phyloP scores from a whole-genome alignment of 2,888 invertebrate genomes.

The Nemotelus nigrinus region DNA sequence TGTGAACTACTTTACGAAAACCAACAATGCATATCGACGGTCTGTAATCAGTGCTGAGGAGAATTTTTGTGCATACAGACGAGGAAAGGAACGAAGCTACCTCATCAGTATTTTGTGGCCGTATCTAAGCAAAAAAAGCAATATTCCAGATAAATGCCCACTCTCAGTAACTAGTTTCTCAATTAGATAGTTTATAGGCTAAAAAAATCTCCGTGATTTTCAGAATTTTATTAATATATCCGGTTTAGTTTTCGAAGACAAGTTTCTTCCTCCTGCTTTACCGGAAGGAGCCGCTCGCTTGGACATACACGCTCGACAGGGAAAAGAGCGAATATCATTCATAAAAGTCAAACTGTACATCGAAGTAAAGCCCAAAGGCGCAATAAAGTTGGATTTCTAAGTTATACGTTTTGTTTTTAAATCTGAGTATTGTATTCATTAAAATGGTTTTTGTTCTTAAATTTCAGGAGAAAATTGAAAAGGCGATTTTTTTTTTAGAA shows the following conservation, averaged over 20 bases:
- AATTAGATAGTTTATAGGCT: background rate
- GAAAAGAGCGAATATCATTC: slow-evolving; percentile 10
- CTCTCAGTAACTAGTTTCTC: background rate
- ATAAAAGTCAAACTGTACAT: slow-evolving; percentile 16
- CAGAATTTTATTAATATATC: slow-evolving; percentile 23
- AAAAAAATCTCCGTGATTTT: background rate
- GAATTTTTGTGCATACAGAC: slow-evolving; percentile 15
- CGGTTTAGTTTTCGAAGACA: slow-evolving; percentile 19
- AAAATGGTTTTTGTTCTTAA: too few species aligned
- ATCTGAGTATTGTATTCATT: too few species aligned
- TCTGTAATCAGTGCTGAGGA: slow-evolving; percentile 6
- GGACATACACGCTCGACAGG: slow-evolving; percentile 29
- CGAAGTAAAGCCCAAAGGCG: slow-evolving; percentile 26
- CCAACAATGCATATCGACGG: background rate
- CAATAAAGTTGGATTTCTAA: slow-evolving; percentile 4
- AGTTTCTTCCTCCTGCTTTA: slow-evolving; percentile 19
- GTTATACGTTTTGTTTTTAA: too few species aligned
- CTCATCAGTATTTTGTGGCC: slow-evolving; percentile 15
- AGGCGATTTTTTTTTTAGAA: too few species aligned
- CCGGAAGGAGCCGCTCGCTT: slow-evolving; percentile 30
- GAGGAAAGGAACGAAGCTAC: background rate
- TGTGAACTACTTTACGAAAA: background rate
- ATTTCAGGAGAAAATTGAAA: too few species aligned
- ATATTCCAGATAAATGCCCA: slow-evolving; percentile 3
- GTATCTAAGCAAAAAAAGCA: slow-evolving; percentile 1